Base-by-base conservation (phyloP, 2,888 invertebrate genomes). In the Ochropleura leucogaster region DNA sequence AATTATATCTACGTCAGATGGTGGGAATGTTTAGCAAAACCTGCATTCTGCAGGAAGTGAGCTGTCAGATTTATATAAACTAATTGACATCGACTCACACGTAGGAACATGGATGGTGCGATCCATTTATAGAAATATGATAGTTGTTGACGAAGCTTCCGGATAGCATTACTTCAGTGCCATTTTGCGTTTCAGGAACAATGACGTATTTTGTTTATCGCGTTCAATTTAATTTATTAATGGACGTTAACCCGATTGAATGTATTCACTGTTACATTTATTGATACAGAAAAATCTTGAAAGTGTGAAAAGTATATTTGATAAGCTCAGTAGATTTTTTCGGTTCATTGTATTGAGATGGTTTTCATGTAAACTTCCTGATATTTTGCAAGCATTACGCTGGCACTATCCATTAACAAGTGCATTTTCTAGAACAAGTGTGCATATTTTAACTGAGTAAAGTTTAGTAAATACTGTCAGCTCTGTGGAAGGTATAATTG, bases 11-110 rank as follows among this genome's bases (percentile, higher is more conserved):
- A 91, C 91, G 92, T 90, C 90, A 90, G 85, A 84, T 80, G 82
- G 71, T 89, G 85, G 87, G 91, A 93, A 92, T 92, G 90, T 86
- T 84, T 80, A 83, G 86, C 83, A 87, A 89, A 87, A 85, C 83
- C 87, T 87, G 88, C 86, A 89, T 88, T 83, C 79, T 83, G 66
- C 85, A 89, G 91, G 91, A 92, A 92, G 86, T 84, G 78, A 84
- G 82, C 84, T 87, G 90, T 92, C 90, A 89, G 85, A 89, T 88
- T 88, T 88, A 89, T 89, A 87, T 89, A 88, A 85, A 88, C 85
- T 86, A 89, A 89, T 91, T 86, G 86, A 86, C 84, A 87, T 74
- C 80, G 77, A 79, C 84, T 86, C 86, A 87, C 78, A 85, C 77
- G 72, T 82, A 85, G 68, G 68, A 81, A 85, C 72, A 70, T 72